phyloP scores from a whole-genome alignment of 2,888 invertebrate species.

The Spilosoma lubricipeda region DNA sequence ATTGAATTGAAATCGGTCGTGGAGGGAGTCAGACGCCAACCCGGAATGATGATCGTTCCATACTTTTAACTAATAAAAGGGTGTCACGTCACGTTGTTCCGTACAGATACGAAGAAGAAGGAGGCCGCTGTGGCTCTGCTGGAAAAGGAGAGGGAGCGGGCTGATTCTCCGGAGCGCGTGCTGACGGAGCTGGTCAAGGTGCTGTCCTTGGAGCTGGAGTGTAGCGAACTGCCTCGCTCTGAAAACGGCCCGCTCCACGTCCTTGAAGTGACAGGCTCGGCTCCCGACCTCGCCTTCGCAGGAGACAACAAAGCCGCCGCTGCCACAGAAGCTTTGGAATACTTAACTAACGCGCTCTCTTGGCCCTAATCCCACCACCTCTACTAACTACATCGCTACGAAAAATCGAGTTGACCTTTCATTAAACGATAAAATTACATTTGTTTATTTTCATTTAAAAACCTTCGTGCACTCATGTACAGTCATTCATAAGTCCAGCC shows the following conservation, averaged over 20 bases:
- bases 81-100: background rate
- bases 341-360: slow-evolving; percentile 57
- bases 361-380: too few relatives aligned
- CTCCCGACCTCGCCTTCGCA: slow-evolving; percentile 52
- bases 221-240: slow-evolving; percentile 30
- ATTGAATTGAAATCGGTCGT: too few relatives aligned
- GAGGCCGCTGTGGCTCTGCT: slow-evolving; percentile 31
- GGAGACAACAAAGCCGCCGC: slow-evolving; percentile 44
- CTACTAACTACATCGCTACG: too few relatives aligned
- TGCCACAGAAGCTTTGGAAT: slow-evolving; percentile 54
- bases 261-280: slow-evolving; percentile 50
- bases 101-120: slow-evolving; percentile 46
- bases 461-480: too few relatives aligned
- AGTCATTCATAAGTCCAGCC: too few relatives aligned
- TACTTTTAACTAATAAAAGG: too few relatives aligned
- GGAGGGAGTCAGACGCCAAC: too few relatives aligned
- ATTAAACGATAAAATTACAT: background rate
- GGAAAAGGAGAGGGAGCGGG: slow-evolving; percentile 21
- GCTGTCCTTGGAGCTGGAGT: slow-evolving; percentile 49
- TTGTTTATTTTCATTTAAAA: too few relatives aligned
- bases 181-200: slow-evolving; percentile 48
- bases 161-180: slow-evolving; percentile 26
- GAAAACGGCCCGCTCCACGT: slow-evolving; percentile 39
- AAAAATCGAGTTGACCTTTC: background rate
- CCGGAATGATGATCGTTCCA: too few relatives aligned